Conservation (phyloP, 2,888 invertebrate species). For the Megastigmus dorsalis region DNA sequence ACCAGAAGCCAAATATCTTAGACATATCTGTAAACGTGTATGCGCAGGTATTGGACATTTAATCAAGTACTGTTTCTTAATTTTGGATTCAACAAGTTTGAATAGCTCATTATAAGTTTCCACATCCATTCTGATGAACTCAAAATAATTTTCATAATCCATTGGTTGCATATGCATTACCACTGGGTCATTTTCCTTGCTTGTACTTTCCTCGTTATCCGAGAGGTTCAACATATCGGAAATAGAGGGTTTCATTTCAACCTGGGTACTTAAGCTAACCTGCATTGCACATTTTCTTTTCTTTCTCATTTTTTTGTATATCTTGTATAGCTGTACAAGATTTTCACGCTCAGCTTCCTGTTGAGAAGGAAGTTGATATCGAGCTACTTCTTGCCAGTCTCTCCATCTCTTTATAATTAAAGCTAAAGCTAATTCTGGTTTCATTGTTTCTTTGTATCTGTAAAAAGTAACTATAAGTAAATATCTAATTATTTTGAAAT, state of each 20-base stretch:
- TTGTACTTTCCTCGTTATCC: not conserved
- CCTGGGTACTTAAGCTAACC: not conserved
- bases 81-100: slow-evolving; percentile 24
- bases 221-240: not conserved
- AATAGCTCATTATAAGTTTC: slow-evolving; percentile 48
- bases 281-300: slow-evolving; percentile 5
- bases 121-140: slow-evolving; percentile 49
- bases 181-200: slow-evolving; percentile 30
- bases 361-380: slow-evolving; percentile 30
- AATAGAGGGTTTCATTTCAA: not conserved
- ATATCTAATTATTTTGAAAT: too few relatives aligned
- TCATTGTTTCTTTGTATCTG: too few relatives aligned
- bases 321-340: slow-evolving; percentile 6
- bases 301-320: slow-evolving; percentile 30
- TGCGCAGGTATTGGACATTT: slow-evolving; percentile 43
- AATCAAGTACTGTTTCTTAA: slow-evolving; percentile 43
- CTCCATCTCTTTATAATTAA: slow-evolving; percentile 32
- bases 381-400: slow-evolving; percentile 33
- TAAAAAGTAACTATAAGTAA: too few relatives aligned
- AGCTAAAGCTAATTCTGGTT: slow-evolving; percentile 26
- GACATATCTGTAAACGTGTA: slow-evolving; percentile 49
- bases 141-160: slow-evolving; percentile 42
- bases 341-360: slow-evolving; percentile 31
- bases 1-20: slow-evolving; percentile 56
- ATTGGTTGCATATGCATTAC: slow-evolving; percentile 27